Evolutionary conservation across 2,797 vertebrate species (phyloP).

Genomic region (Anguilla pacifica): DNA sequence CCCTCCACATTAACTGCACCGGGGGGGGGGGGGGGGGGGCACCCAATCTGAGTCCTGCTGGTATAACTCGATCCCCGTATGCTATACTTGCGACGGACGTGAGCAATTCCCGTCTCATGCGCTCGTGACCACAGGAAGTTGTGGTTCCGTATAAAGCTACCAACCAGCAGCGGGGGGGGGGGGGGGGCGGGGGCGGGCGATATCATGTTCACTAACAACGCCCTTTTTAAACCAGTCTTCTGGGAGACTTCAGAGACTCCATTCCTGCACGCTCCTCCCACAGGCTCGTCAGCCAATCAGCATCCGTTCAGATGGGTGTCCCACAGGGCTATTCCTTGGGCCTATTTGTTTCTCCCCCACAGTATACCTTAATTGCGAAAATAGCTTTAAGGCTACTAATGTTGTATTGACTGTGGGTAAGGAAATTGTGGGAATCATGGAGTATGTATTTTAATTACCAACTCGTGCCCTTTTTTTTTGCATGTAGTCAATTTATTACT

Average conservation of each 20-base stretch:
- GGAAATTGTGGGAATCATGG: neutral
- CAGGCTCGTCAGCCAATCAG: neutral
- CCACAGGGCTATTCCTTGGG: neutral
- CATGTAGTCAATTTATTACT: neutral
- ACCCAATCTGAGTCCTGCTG: neutral
- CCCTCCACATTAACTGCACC: neutral
- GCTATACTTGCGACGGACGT: constrained; percentile 1
- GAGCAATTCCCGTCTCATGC: constrained; percentile 17
- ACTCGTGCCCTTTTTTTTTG: neutral
- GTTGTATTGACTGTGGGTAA: neutral
- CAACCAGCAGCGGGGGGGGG: neutral
- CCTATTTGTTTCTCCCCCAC: neutral
- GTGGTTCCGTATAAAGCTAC: constrained; percentile 20
- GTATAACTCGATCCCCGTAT: constrained; percentile 3
- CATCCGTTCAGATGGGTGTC: neutral
- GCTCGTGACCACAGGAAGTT: constrained; percentile 34
- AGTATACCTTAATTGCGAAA: neutral
- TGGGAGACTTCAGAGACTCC: neutral
- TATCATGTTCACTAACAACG: neutral
- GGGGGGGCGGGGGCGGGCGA: neutral
- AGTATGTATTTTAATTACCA: neutral
- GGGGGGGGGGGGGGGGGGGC: neutral
- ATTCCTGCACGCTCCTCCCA: neutral
- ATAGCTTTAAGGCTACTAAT: constrained; percentile 8
- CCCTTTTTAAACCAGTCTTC: neutral